Evolutionary conservation across 2,888 invertebrate genomes (phyloP).

Genomic region (Macrophya alboannulata): DNA sequence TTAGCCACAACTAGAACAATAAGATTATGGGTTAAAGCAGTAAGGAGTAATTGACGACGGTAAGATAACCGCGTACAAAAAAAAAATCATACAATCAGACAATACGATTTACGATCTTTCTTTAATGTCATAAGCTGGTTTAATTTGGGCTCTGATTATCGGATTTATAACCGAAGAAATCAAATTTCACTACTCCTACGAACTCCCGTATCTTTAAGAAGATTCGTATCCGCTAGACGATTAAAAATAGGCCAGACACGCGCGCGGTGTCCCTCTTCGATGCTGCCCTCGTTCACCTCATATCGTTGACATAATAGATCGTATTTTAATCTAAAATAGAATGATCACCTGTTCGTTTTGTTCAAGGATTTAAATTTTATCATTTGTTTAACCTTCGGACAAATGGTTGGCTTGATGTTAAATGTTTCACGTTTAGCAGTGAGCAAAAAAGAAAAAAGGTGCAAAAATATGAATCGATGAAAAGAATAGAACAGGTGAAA

Average conservation of each 20-base stretch:
- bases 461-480: neutral
- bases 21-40: conserved; percentile 31
- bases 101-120: conserved; percentile 21
- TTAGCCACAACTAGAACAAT: conserved; percentile 26
- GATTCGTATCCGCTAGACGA: neutral
- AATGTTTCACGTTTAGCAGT: neutral
- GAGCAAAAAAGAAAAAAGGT: too few species aligned
- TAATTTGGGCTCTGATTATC: neutral
- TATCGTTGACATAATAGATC: conserved; percentile 8
- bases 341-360: conserved; percentile 15
- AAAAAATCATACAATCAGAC: neutral
- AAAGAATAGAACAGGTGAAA: neutral
- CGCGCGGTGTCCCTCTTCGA: neutral
- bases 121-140: neutral
- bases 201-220: neutral
- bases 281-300: conserved; percentile 6
- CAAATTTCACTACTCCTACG: neutral
- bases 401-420: neutral
- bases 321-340: conserved; percentile 23
- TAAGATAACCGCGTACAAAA: conserved; percentile 13
- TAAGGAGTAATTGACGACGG: conserved; percentile 21
- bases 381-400: neutral
- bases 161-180: neutral
- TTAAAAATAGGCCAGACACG: conserved; percentile 31
- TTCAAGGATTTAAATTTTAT: neutral